A percentile compares a stretch with the other conserved stretches of the same genome.
Conservation (phyloP, 2,113 vertebrate species). For the Anarhynchus alexandrinus region DNA sequence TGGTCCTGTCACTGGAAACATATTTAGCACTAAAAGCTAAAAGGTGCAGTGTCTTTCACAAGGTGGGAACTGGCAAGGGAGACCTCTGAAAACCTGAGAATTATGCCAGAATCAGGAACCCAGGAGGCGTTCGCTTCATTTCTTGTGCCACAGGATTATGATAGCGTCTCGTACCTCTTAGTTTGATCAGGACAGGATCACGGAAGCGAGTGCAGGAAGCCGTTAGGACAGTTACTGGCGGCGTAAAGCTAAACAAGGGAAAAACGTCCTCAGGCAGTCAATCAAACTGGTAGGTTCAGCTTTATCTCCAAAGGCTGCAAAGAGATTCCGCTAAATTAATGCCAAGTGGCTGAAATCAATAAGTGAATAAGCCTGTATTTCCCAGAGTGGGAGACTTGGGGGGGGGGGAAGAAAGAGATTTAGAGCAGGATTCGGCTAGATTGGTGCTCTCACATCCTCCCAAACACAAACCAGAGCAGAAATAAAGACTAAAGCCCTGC, state of each 20-base stretch:
- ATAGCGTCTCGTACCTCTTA: not conserved
- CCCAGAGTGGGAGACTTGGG: not conserved
- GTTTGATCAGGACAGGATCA: not conserved
- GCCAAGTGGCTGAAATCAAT: not conserved
- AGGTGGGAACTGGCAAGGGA: not conserved
- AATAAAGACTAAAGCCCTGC: not conserved
- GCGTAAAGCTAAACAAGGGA: not conserved
- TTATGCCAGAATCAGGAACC: not conserved
- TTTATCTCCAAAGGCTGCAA: not conserved
- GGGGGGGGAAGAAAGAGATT: not conserved
- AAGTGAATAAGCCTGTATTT: not conserved
- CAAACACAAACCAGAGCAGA: not conserved
- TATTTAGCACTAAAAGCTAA: not conserved
- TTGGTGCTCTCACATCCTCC: not conserved
- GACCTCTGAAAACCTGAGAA: not conserved
- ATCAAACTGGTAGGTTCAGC: not conserved
- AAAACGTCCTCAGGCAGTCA: not conserved
- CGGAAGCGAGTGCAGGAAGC: not conserved
- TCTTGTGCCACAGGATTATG: not conserved
- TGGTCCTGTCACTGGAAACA: not conserved
- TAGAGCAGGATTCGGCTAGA: too few relatives aligned
- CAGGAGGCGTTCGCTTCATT: fast-evolving
- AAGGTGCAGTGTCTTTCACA: not conserved
- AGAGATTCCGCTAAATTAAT: not conserved
- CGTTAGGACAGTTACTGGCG: not conserved